Evolutionary conservation across 2,797 vertebrate genomes (phyloP).

Genomic region (Paguma larvata): DNA sequence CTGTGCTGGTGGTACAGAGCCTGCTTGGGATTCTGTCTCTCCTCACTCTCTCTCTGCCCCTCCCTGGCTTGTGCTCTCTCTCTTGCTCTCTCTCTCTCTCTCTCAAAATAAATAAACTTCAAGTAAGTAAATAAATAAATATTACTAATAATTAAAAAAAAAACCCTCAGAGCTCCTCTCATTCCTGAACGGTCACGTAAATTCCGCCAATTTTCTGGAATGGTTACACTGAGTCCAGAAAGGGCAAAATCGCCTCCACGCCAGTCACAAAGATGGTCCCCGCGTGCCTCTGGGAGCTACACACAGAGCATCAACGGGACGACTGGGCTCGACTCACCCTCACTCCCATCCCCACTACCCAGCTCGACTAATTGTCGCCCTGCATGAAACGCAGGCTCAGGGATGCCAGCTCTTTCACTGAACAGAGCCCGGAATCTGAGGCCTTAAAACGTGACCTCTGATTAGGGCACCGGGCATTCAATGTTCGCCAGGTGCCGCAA

Average conservation of each 20-base stretch:
- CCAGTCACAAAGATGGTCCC: background rate
- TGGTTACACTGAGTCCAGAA: background rate
- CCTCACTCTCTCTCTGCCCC: too few relatives aligned
- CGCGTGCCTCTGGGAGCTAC: background rate
- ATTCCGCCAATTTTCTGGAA: constrained; percentile 23
- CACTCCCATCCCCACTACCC: background rate
- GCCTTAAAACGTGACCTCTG: background rate
- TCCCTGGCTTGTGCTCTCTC: too few relatives aligned
- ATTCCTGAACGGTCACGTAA: background rate
- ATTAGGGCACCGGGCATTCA: background rate
- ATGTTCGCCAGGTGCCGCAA: background rate
- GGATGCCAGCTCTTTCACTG: background rate
- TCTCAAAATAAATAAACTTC: too few relatives aligned
- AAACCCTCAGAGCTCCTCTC: background rate
- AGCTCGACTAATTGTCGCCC: background rate
- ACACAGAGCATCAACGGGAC: background rate
- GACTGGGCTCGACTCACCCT: too few relatives aligned
- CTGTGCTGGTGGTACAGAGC: too few relatives aligned
- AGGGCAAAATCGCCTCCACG: background rate
- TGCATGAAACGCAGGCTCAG: background rate
- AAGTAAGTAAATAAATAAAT: too few relatives aligned
- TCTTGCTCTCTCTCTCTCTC: too few relatives aligned
- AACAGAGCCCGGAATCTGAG: background rate
- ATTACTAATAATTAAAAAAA: background rate
- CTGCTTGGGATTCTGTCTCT: too few relatives aligned